phyloP scores from a whole-genome alignment of 2,888 invertebrate genomes.

The Diogma glabrata region DNA sequence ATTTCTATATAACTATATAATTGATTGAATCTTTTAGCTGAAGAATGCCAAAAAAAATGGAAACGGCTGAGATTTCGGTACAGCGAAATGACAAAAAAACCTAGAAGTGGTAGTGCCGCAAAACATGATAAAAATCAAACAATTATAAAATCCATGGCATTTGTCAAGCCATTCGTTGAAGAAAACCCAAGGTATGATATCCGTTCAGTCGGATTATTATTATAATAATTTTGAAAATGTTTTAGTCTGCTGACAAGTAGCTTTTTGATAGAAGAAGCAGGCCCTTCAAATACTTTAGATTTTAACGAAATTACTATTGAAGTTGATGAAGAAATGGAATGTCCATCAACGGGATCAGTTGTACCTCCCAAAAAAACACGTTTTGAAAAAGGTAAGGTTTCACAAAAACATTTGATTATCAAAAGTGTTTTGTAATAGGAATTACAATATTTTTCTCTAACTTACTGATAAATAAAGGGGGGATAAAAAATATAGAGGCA shows the following conservation, averaged over 20 bases:
- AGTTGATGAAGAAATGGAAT: no score
- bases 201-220: no score
- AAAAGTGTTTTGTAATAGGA: no score
- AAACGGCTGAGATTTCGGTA: not conserved
- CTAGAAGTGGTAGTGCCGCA: not conserved
- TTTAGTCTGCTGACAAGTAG: no score
- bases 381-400: slow-evolving; percentile 1
- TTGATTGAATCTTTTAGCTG: not conserved
- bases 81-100: not conserved
- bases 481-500: no score
- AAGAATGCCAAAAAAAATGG: not conserved
- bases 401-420: no score
- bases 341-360: no score
- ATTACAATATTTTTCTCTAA: no score
- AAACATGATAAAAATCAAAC: not conserved
- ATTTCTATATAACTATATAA: not conserved
- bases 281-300: no score
- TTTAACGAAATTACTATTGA: no score
- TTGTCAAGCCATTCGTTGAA: not conserved
- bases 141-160: not conserved
- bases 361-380: not conserved
- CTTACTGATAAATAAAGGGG: no score
- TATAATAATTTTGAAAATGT: not conserved
- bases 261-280: no score
- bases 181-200: slow-evolving; percentile 1